Conservation (phyloP, 92 coral and sea anemone genomes). For the Palythoa caribaeorum region DNA sequence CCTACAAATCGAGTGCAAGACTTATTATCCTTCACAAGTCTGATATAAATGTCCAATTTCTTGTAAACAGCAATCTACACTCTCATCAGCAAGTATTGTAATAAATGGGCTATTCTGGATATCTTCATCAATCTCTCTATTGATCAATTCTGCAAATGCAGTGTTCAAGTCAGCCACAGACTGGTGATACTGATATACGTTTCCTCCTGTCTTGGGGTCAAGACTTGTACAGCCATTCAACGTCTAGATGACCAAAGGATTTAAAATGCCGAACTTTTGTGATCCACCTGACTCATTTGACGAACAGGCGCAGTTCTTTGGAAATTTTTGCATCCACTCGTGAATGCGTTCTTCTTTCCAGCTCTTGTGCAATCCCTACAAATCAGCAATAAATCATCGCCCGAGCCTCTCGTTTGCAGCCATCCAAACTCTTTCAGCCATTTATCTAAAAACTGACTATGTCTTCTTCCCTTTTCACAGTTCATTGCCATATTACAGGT, state of each 20-base stretch:
- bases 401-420: conserved; percentile 43
- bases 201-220: conserved; percentile 32
- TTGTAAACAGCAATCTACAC: not conserved
- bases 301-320: conserved; percentile 6
- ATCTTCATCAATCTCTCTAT: not conserved
- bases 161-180: not conserved
- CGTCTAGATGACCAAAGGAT: conserved; percentile 1
- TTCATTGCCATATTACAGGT: not conserved
- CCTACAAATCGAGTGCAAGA: not conserved
- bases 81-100: not conserved
- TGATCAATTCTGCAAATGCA: not conserved
- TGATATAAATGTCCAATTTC: not conserved
- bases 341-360: conserved; percentile 44
- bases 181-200: conserved; percentile 21
- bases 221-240: conserved; percentile 46
- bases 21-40: not conserved
- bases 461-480: conserved; percentile 32
- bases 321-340: not conserved
- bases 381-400: conserved; percentile 47
- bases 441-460: conserved; percentile 48
- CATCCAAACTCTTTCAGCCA: conserved; percentile 37
- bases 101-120: no score
- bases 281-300: conserved; percentile 22
- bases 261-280: conserved; percentile 34
- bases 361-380: conserved; percentile 52